Conservation (phyloP, 2,888 invertebrate genomes). For the Subacronicta megacephala region DNA sequence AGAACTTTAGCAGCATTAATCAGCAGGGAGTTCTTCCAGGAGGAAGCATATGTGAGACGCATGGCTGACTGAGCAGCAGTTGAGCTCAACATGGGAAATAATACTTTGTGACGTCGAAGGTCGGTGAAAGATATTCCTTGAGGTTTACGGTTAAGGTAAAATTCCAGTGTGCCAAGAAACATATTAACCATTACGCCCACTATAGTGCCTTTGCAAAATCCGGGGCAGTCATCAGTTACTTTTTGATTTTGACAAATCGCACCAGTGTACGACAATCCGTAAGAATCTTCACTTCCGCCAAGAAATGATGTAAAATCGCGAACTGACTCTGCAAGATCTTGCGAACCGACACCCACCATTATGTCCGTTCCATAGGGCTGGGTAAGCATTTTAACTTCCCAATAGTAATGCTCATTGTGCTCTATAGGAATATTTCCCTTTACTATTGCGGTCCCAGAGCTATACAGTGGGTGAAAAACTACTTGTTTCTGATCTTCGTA, state of each 20-base stretch:
- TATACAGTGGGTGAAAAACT: slow-evolving; percentile 94
- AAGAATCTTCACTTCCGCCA: slow-evolving; percentile 26
- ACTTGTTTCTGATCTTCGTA: slow-evolving; percentile 90
- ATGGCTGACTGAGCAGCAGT: slow-evolving; percentile 32
- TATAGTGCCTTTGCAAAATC: slow-evolving; percentile 42
- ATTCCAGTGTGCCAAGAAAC: slow-evolving; percentile 42
- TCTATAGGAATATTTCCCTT: slow-evolving; percentile 91
- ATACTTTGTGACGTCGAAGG: slow-evolving; percentile 15
- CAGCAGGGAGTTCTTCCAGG: slow-evolving; percentile 32
- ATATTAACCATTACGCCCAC: slow-evolving; percentile 44
- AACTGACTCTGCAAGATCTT: background rate
- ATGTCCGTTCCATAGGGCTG: slow-evolving; percentile 96
- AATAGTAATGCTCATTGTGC: slow-evolving; percentile 94
- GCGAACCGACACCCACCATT: slow-evolving; percentile 41
- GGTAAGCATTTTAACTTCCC: slow-evolving; percentile 96
- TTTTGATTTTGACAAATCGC: slow-evolving; percentile 22
- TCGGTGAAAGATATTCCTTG: slow-evolving; percentile 22
- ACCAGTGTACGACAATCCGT: slow-evolving; percentile 44
- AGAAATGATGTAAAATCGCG: slow-evolving; percentile 19
- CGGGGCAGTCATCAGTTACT: slow-evolving; percentile 25
- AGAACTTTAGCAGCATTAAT: slow-evolving; percentile 33
- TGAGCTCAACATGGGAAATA: slow-evolving; percentile 42
- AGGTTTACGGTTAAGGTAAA: slow-evolving; percentile 36
- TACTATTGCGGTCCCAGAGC: slow-evolving; percentile 94
- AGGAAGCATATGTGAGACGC: slow-evolving; percentile 34